Percentiles rank a stretch among this genome's conserved stretches.
Conservation (phyloP, 2,888 invertebrate species). For the Dione vanillae region DNA sequence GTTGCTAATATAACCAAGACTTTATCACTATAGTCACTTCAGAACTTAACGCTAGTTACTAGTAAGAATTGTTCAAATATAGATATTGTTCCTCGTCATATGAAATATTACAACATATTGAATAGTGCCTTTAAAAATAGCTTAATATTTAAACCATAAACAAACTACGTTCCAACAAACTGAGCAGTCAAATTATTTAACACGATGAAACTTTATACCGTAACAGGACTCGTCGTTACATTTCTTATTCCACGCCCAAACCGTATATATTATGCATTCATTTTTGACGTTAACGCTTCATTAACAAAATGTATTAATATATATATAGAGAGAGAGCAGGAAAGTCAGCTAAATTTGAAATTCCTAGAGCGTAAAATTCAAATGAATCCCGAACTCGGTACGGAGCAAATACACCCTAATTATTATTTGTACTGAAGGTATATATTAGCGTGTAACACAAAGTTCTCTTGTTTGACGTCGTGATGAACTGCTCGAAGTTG, state of each 20-base stretch:
- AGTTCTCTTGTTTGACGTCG: slow-evolving; percentile 29
- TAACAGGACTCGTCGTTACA: background rate
- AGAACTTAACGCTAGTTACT: too few relatives aligned
- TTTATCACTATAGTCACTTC: too few relatives aligned
- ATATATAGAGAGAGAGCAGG: slow-evolving; percentile 25
- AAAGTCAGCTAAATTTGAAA: slow-evolving; percentile 36
- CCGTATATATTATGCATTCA: slow-evolving; percentile 24
- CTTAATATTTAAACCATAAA: background rate
- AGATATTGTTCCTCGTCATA: too few relatives aligned
- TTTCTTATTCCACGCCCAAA: slow-evolving; percentile 14
- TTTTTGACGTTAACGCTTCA: slow-evolving; percentile 29
- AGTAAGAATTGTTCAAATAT: too few relatives aligned
- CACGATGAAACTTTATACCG: slow-evolving; percentile 6
- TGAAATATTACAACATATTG: too few relatives aligned
- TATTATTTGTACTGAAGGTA: slow-evolving; percentile 45
- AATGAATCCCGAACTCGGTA: slow-evolving; percentile 41
- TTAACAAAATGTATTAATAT: slow-evolving; percentile 30
- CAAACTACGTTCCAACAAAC: background rate
- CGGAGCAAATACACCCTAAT: slow-evolving; percentile 39
- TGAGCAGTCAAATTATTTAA: background rate
- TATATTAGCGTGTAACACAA: slow-evolving; percentile 37
- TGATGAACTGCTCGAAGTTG: slow-evolving; percentile 30
- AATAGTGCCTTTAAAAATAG: too few relatives aligned
- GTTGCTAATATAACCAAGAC: too few relatives aligned
- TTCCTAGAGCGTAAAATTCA: slow-evolving; percentile 42